Conservation (phyloP, 2,888 invertebrate genomes). For the Agonum fuliginosum region DNA sequence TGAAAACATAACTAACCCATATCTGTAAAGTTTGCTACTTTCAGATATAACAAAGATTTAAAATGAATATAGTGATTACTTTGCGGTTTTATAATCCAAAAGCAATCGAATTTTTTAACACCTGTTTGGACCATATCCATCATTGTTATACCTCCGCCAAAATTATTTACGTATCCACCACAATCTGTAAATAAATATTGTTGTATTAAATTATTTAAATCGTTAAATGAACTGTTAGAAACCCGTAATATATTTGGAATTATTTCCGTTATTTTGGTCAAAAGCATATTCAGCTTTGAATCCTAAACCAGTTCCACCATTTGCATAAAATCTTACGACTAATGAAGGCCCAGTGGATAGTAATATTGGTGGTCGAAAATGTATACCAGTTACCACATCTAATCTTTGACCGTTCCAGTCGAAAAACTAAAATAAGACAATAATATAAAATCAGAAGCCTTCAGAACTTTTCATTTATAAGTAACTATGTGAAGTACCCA, state of each 20-base stretch:
- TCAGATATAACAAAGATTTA: constrained; percentile 81
- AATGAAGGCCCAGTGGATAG: constrained; percentile 79
- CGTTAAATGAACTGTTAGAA: neutral
- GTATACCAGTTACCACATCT: constrained; percentile 79
- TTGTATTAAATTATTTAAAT: neutral
- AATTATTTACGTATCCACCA: constrained; percentile 82
- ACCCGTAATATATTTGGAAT: constrained; percentile 67
- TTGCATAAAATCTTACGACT: constrained; percentile 81
- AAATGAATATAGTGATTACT: constrained; percentile 79
- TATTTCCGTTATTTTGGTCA: constrained; percentile 67
- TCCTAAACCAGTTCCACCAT: constrained; percentile 80
- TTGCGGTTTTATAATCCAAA: constrained; percentile 82
- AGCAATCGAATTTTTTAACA: constrained; percentile 79
- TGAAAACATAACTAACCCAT: constrained; percentile 73
- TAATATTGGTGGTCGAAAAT: constrained; percentile 82
- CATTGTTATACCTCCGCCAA: constrained; percentile 85
- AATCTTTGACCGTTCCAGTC: constrained; percentile 81
- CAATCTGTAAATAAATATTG: constrained; percentile 74
- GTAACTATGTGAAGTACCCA: too few relatives aligned
- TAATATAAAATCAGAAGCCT: constrained; percentile 13
- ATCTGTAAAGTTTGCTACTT: constrained; percentile 76
- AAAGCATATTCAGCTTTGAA: constrained; percentile 79
- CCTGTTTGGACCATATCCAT: constrained; percentile 81
- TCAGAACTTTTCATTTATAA: too few relatives aligned
- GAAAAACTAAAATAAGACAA: constrained; percentile 74